phyloP scores from a whole-genome alignment of 2,797 vertebrate genomes.

The Xenops minutus region DNA sequence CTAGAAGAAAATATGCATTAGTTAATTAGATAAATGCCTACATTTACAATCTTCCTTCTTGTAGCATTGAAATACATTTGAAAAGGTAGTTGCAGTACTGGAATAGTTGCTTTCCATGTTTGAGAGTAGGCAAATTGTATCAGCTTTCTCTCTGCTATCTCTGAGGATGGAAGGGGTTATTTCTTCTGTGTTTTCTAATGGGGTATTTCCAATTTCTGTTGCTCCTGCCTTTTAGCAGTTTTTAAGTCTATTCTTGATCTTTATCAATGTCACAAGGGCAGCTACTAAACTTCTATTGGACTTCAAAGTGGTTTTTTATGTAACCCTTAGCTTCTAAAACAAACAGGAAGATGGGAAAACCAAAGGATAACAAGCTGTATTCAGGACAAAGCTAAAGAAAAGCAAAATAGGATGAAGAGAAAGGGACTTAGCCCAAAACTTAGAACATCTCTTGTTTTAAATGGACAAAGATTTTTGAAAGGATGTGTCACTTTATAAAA shows the following conservation, averaged over 20 bases:
- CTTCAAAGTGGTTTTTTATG: slow-evolving; percentile 5
- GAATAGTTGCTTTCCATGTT: background rate
- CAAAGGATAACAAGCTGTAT: background rate
- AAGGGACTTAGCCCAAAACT: background rate
- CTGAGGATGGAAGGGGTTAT: background rate
- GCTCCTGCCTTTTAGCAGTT: background rate
- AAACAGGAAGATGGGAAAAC: slow-evolving; percentile 10
- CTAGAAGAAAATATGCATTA: background rate
- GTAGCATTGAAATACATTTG: background rate
- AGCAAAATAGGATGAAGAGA: background rate
- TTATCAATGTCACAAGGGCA: background rate
- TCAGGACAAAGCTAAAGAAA: background rate
- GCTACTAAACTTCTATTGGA: background rate
- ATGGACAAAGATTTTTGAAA: background rate
- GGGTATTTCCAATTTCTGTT: background rate
- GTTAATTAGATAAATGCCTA: background rate
- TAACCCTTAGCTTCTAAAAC: slow-evolving; percentile 13
- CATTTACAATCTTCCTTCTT: background rate
- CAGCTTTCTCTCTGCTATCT: background rate
- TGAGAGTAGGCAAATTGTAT: background rate
- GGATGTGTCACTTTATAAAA: background rate
- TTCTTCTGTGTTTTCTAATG: background rate
- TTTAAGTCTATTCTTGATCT: slow-evolving; percentile 21
- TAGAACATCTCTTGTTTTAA: background rate
- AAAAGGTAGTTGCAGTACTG: background rate